Percentiles rank a stretch among this genome's conserved stretches.
phyloP scores from a whole-genome alignment of 2,888 invertebrate genomes.

The Gymnoscelis rufifasciata region DNA sequence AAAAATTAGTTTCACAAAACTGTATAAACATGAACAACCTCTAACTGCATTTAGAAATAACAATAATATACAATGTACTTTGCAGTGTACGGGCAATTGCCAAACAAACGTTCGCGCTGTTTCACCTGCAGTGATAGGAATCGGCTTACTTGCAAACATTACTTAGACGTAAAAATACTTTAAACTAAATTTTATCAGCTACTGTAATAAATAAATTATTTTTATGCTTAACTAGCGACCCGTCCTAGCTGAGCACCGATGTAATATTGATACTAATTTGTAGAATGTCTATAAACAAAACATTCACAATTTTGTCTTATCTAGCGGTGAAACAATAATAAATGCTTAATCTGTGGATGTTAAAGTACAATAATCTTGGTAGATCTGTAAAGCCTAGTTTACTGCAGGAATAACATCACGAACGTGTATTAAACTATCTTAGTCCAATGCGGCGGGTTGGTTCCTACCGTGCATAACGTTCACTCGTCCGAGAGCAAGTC shows the following conservation, averaged over 20 bases:
- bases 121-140: constrained; percentile 6
- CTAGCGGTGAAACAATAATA: no score
- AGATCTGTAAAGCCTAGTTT: not conserved
- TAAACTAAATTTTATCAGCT: no score
- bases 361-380: no score
- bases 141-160: no score
- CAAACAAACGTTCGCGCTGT: constrained; percentile 5
- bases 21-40: constrained; percentile 20
- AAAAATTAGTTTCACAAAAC: constrained; percentile 12
- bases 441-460: constrained; percentile 16
- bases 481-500: constrained; percentile 33
- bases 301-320: no score
- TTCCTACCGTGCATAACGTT: constrained; percentile 19
- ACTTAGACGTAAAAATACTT: no score
- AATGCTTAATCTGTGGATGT: no score
- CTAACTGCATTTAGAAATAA: constrained; percentile 18
- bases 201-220: no score
- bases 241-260: no score
- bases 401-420: not conserved
- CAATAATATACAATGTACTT: constrained; percentile 23
- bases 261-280: no score
- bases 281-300: no score
- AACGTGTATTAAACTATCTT: constrained; percentile 16
- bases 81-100: constrained; percentile 14
- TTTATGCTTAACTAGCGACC: no score